A percentile compares a stretch with the other conserved stretches of the same genome.
Evolutionary conservation across 1,140 invertebrate species (phyloP).

Genomic region (Zaprionus vittiger): DNA sequence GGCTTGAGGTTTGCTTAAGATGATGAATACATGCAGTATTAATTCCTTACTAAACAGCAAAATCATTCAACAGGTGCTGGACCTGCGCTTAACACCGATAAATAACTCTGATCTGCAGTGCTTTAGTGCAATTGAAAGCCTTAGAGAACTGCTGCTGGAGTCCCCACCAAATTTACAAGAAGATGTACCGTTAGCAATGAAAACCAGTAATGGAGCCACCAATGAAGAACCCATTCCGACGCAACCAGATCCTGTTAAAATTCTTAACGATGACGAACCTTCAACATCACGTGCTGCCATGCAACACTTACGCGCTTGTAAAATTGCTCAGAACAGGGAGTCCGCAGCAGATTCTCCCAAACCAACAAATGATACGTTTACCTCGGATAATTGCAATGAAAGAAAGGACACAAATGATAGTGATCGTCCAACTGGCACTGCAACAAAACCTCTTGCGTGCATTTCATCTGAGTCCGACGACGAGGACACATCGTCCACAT

Average conservation of each 20-base stretch:
- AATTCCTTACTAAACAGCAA: background rate
- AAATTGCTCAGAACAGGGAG: constrained; percentile 44
- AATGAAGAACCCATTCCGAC: constrained; percentile 25
- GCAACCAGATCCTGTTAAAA: constrained; percentile 41
- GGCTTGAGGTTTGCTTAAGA: constrained; percentile 85
- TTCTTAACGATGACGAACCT: constrained; percentile 68
- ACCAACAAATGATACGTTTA: constrained; percentile 31
- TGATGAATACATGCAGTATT: background rate
- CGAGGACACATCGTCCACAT: constrained; percentile 68
- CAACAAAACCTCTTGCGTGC: constrained; percentile 3
- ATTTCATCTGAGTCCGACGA: constrained; percentile 59
- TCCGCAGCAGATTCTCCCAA: constrained; percentile 14
- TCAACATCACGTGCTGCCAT: constrained; percentile 70
- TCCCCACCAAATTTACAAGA: constrained; percentile 77
- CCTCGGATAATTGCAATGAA: constrained; percentile 59
- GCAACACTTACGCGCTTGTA: constrained; percentile 55
- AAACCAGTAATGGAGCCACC: constrained; percentile 41
- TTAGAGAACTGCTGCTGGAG: constrained; percentile 88
- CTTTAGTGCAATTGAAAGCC: constrained; percentile 86
- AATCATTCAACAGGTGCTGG: constrained; percentile 85
- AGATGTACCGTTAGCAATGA: constrained; percentile 15
- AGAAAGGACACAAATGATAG: constrained; percentile 23
- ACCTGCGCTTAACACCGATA: constrained; percentile 88
- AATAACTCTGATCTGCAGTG: constrained; percentile 89
- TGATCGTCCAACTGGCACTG: background rate